A percentile compares a stretch with the other conserved stretches of the same genome.
Evolutionary conservation across 2,888 invertebrate genomes (phyloP).

Genomic region (Gonocerus acuteangulatus): DNA sequence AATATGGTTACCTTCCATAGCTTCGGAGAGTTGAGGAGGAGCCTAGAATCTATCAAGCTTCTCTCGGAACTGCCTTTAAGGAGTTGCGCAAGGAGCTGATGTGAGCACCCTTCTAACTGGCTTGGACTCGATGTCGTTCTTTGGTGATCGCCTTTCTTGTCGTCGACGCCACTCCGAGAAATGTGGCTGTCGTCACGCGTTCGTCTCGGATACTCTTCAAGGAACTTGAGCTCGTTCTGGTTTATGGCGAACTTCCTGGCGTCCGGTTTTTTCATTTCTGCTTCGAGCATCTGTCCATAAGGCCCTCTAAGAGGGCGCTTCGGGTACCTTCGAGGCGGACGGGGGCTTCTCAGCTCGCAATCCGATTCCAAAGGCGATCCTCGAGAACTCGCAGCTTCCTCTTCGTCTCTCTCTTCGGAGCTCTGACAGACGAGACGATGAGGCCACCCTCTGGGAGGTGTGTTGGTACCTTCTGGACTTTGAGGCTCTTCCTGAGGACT

Average conservation of each 20-base stretch:
- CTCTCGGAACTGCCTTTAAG: slow-evolving; percentile 73
- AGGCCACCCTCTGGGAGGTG: slow-evolving; percentile 47
- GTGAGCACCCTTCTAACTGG: slow-evolving; percentile 57
- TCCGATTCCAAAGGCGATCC: slow-evolving; percentile 58
- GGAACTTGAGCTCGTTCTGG: slow-evolving; percentile 52
- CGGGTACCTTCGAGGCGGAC: slow-evolving; percentile 53
- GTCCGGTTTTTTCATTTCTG: slow-evolving; percentile 68
- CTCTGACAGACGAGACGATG: slow-evolving; percentile 57
- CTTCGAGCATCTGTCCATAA: slow-evolving; percentile 71
- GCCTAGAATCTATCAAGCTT: slow-evolving; percentile 36
- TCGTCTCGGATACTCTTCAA: slow-evolving; percentile 28
- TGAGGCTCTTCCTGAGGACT: slow-evolving; percentile 44
- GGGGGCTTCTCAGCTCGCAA: slow-evolving; percentile 45
- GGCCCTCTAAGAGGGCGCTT: slow-evolving; percentile 68
- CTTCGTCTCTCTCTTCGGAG: slow-evolving; percentile 59
- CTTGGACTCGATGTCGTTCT: slow-evolving; percentile 73
- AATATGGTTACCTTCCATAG: slow-evolving; percentile 33
- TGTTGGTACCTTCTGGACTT: slow-evolving; percentile 44
- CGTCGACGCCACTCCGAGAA: slow-evolving; percentile 31
- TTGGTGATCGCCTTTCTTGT: slow-evolving; percentile 54
- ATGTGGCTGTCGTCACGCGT: slow-evolving; percentile 36
- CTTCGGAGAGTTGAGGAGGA: slow-evolving; percentile 29
- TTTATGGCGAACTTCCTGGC: slow-evolving; percentile 46
- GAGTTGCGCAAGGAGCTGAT: slow-evolving; percentile 66
- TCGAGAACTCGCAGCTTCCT: slow-evolving; percentile 54